Conservation (phyloP, 2,797 vertebrate species). For the Sebastes nivosus region DNA sequence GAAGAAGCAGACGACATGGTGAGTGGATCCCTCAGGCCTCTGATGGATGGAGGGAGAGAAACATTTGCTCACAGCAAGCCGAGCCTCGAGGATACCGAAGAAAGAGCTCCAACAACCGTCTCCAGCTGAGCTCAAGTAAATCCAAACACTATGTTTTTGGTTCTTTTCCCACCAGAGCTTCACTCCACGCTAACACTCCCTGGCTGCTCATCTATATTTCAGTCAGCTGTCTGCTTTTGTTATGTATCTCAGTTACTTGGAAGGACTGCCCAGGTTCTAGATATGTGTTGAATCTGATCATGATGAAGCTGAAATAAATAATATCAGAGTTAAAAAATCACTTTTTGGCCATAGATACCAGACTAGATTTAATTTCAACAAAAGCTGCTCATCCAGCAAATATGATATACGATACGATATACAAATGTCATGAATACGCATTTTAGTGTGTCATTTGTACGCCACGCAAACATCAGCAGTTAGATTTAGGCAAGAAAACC, state of each 20-base stretch:
- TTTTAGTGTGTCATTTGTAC: too few species aligned
- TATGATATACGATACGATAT: not conserved
- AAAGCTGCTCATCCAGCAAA: not conserved
- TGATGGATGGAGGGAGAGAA: slow-evolving; percentile 43
- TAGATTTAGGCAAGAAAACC: too few species aligned
- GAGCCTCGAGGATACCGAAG: slow-evolving; percentile 7
- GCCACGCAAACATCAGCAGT: too few species aligned
- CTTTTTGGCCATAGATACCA: too few species aligned
- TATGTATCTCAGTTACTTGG: not conserved
- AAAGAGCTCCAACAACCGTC: slow-evolving; percentile 1
- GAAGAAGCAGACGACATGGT: slow-evolving; percentile 25
- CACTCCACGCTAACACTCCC: not conserved
- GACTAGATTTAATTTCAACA: too few species aligned
- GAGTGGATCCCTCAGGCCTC: slow-evolving; percentile 40
- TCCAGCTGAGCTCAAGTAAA: not conserved
- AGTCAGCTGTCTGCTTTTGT: slow-evolving; percentile 7
- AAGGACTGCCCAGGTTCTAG: not conserved
- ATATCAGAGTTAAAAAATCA: not conserved
- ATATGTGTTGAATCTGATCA: not conserved
- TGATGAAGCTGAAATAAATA: not conserved
- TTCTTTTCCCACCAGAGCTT: not conserved
- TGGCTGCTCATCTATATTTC: slow-evolving; percentile 2
- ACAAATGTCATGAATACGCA: too few species aligned
- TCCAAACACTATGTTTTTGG: not conserved
- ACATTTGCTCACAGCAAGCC: slow-evolving; percentile 37